Conservation (phyloP, 2,888 invertebrate genomes). For the Leptinotarsa rubiginosa region DNA sequence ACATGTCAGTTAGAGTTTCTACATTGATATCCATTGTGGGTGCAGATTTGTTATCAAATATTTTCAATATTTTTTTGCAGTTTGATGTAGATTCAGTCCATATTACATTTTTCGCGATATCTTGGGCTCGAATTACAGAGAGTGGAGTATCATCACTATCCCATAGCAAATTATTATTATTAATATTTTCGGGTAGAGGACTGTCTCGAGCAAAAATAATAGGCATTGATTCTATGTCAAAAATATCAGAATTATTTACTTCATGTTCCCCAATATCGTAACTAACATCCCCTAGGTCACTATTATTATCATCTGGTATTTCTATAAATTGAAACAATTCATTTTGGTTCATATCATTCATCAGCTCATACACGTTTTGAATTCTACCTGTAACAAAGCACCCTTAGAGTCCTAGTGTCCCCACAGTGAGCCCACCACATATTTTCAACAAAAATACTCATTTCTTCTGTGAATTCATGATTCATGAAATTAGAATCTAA, state of each 20-base stretch:
- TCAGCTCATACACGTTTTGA: no score
- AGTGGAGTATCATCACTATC: conserved; percentile 8
- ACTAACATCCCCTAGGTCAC: not conserved
- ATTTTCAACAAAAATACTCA: no score
- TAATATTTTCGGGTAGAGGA: not conserved
- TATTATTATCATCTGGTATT: not conserved
- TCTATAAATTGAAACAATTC: not conserved
- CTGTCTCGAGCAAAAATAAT: not conserved
- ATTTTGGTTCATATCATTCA: no score
- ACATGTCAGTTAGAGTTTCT: not conserved
- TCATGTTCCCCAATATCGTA: not conserved
- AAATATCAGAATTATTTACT: not conserved
- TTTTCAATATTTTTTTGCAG: not conserved
- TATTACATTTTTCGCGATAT: not conserved
- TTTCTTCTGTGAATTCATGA: no score
- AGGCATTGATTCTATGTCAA: not conserved
- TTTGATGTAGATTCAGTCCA: not conserved
- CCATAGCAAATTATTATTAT: conserved; percentile 7
- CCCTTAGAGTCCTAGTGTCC: no score
- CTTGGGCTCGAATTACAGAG: conserved; percentile 6
- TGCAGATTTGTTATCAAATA: not conserved
- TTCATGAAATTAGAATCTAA: no score
- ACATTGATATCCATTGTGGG: not conserved
- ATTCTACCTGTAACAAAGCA: no score
- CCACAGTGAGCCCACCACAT: no score